Base-by-base conservation (phyloP, 2,797 vertebrate genomes). In the Eulemur mongoz region DNA sequence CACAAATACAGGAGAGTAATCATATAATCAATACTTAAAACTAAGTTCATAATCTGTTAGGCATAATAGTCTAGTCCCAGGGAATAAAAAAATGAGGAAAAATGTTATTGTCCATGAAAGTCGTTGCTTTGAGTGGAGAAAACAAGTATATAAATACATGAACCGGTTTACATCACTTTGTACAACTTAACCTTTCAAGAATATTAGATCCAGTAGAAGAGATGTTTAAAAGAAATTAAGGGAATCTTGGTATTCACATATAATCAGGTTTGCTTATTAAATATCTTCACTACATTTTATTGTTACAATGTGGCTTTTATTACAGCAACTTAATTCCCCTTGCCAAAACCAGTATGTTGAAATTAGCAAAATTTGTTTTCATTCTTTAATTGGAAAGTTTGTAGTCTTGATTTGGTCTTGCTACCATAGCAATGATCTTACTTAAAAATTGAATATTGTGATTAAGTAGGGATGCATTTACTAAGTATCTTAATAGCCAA, bases 21-120 rank as follows among this genome's bases (percentile, higher is more conserved):
- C 4, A 48, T 94, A 85, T 82, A 38, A 82, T 93, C n/a, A 79
- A 0, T 93, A 93, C n/a, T 92, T 92, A 18, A 73, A 73, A 69
- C 20, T 92, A 73, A 80, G 40, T 23, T 82, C n/a, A 27, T 88
- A 61, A 61, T 89, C 30, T 86, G 23, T 78, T 73, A 48, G 20
- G 8, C 40, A 61, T 13, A 35, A 14, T 85, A 54, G 14, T 72
- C 5, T 89, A 89, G 59, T 96, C 69, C 8, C 20, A 67, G 27
- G 38, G 61, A n/a, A 78, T 94, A 45, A 59, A 95, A 89, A 95
- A 85, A 86, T 59, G 40, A 79, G 79, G 32, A 94, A 81, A 32
- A 8, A 35, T 88, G 13, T 92, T 30, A 11, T 59, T 82, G 65
- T n/a, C 30, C 57, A 2, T 32, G 18, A 72, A 54, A 73, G 22